Evolutionary conservation across 2,888 invertebrate species (phyloP).

Genomic region (Drosophila bunnanda): DNA sequence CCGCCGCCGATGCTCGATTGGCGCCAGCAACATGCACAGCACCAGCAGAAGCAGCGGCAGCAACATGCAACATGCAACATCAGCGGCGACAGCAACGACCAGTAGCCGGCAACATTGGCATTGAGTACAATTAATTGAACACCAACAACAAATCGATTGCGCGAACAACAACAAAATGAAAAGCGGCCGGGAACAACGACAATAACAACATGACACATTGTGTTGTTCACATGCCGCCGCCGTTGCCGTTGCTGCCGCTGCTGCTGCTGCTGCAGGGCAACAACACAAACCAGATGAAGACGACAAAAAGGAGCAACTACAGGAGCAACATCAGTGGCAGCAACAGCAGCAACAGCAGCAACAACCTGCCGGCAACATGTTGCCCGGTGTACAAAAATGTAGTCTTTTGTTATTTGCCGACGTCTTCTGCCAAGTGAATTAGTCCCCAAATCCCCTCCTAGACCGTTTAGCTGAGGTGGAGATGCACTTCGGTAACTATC

Average conservation of each 20-base stretch:
- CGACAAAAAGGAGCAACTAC: conserved; percentile 63
- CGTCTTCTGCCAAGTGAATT: conserved; percentile 31
- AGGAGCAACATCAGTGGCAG: conserved; percentile 41
- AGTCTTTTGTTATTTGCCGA: conserved; percentile 48
- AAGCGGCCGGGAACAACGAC: conserved; percentile 44
- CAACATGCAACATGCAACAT: conserved; percentile 14
- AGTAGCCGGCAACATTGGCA: conserved; percentile 64
- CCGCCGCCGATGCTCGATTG: conserved; percentile 59
- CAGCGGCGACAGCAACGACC: conserved; percentile 44
- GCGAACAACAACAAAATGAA: conserved; percentile 63
- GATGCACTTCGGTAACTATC: background rate
- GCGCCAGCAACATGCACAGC: conserved; percentile 60
- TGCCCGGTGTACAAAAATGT: conserved; percentile 48
- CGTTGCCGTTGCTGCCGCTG: conserved; percentile 45
- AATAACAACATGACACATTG: conserved; percentile 76
- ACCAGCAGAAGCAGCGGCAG: conserved; percentile 19
- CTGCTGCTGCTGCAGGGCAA: conserved; percentile 37
- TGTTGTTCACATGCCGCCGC: conserved; percentile 75
- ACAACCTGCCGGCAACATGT: conserved; percentile 50
- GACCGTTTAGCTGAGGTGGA: background rate
- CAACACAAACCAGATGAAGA: conserved; percentile 65
- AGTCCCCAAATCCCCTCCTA: conserved; percentile 30
- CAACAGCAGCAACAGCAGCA: conserved; percentile 51
- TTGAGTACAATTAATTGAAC: conserved; percentile 78
- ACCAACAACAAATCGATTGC: conserved; percentile 80